Percentiles rank a stretch among this genome's conserved stretches.
Evolutionary conservation across 2,888 invertebrate species (phyloP).

Genomic region (Chloroclystis v-ata): DNA sequence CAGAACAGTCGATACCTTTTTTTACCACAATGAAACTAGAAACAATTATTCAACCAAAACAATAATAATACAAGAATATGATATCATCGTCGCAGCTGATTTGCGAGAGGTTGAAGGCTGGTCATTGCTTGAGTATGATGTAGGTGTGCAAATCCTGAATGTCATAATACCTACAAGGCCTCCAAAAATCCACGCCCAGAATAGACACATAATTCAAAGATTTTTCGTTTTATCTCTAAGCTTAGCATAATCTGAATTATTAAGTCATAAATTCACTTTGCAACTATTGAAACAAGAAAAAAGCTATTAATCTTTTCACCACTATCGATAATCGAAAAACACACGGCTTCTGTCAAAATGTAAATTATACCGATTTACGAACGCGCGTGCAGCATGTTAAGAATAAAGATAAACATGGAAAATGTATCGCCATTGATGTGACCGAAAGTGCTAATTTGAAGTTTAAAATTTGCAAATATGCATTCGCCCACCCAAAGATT

Average conservation of each 20-base stretch:
- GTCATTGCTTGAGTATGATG: constrained; percentile 47
- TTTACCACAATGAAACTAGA: background rate
- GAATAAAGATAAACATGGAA: constrained; percentile 43
- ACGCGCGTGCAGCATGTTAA: constrained; percentile 31
- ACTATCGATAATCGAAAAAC: constrained; percentile 42
- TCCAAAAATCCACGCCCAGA: constrained; percentile 28
- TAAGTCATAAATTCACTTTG: constrained; percentile 42
- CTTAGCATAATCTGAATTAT: constrained; percentile 14
- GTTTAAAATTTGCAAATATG: constrained; percentile 59
- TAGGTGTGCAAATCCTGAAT: constrained; percentile 43
- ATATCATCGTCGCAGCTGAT: constrained; percentile 70
- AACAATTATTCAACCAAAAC: constrained; percentile 33
- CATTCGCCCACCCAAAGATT: constrained; percentile 57
- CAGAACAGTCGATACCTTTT: too few relatives aligned
- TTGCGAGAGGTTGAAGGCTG: constrained; percentile 62
- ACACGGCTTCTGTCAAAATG: constrained; percentile 34
- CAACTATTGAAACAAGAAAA: constrained; percentile 28
- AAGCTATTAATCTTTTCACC: constrained; percentile 40
- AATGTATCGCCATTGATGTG: constrained; percentile 51
- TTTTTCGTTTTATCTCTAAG: constrained; percentile 18
- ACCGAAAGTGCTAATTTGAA: constrained; percentile 64
- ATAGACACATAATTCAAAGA: constrained; percentile 18
- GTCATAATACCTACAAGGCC: constrained; percentile 41
- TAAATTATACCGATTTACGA: constrained; percentile 32
- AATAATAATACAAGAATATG: constrained; percentile 52